phyloP scores from a whole-genome alignment of 2,113 vertebrate genomes.

The Saiga tatarica region DNA sequence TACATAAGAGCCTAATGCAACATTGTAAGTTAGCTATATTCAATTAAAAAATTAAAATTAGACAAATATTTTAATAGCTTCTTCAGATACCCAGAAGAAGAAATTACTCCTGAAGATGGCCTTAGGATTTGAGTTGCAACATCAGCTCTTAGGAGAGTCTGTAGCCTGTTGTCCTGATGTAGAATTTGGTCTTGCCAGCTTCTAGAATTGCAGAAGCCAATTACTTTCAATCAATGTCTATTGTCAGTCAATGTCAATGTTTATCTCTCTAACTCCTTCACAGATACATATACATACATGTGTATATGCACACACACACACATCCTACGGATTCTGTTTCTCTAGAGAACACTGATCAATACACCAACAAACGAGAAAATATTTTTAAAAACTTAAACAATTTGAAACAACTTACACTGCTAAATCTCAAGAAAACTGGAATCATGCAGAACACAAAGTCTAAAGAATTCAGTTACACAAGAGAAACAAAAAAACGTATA shows the following conservation, averaged over 20 bases:
- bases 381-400: background rate
- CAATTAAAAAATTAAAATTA: too few relatives aligned
- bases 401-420: background rate
- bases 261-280: background rate
- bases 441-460: background rate
- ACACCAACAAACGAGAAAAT: background rate
- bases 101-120: background rate
- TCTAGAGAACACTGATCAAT: background rate
- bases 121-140: background rate
- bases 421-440: background rate
- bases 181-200: background rate
- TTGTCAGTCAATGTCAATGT: background rate
- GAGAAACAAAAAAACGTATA: background rate
- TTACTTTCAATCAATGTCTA: background rate
- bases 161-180: background rate
- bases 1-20: too few relatives aligned
- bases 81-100: background rate
- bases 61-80: background rate
- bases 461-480: background rate
- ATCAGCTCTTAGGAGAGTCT: background rate
- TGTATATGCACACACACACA: background rate
- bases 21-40: too few relatives aligned
- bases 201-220: background rate
- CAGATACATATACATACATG: background rate
- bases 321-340: background rate